Evolutionary conservation across 30 jellyfish, hydroid and myxozoan genomes (phyloP).

Genomic region (Hydra vulgaris): DNA sequence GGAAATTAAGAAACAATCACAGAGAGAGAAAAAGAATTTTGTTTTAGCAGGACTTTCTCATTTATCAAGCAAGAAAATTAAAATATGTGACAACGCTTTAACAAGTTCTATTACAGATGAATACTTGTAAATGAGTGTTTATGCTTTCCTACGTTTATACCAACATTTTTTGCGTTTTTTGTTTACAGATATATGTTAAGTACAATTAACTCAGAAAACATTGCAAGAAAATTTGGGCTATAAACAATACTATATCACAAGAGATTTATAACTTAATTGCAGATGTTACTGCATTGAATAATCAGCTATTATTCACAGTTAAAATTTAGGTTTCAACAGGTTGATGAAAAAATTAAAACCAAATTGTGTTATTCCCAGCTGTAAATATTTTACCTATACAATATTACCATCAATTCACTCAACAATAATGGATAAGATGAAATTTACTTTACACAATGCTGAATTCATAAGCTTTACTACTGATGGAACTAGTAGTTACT

Average conservation of each 20-base stretch:
- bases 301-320: background rate
- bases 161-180: background rate
- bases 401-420: background rate
- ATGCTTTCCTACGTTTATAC: background rate
- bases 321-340: background rate
- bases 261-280: background rate
- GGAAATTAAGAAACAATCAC: background rate
- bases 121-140: background rate
- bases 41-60: background rate
- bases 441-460: background rate
- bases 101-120: background rate
- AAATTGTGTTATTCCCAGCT: background rate
- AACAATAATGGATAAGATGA: background rate
- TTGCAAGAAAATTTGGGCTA: background rate
- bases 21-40: background rate
- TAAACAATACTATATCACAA: background rate
- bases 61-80: background rate
- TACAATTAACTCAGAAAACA: background rate
- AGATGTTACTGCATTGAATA: background rate
- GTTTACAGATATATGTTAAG: background rate
- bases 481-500: no score
- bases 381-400: background rate
- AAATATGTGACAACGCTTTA: background rate
- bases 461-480: background rate
- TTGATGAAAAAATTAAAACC: background rate